Percentiles rank a stretch among this genome's conserved stretches.
phyloP scores from a whole-genome alignment of 2,113 vertebrate genomes.

The Sorex araneus region DNA sequence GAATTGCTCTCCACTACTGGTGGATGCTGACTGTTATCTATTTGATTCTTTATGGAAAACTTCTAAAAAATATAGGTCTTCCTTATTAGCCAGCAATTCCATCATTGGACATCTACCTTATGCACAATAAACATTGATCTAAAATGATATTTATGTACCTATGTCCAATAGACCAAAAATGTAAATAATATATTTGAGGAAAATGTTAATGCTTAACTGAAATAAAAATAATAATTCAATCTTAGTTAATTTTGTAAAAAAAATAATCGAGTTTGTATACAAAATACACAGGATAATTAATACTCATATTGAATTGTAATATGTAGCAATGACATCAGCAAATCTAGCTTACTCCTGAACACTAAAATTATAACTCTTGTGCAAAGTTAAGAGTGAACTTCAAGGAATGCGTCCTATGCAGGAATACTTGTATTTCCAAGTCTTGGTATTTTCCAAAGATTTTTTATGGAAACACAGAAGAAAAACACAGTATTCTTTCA shows the following conservation, averaged over 20 bases:
- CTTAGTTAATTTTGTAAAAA: neutral
- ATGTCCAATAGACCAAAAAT: neutral
- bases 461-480: neutral
- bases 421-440: neutral
- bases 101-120: too few relatives aligned
- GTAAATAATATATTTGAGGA: neutral
- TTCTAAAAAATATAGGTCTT: too few relatives aligned
- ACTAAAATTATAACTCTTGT: neutral
- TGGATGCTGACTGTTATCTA: too few relatives aligned
- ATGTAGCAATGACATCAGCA: neutral
- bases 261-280: neutral
- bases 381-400: neutral
- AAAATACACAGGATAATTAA: too few relatives aligned
- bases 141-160: too few relatives aligned
- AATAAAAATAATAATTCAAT: slow-evolving; percentile 3
- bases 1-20: too few relatives aligned
- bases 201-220: slow-evolving; percentile 20
- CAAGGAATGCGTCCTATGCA: neutral
- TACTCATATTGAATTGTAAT: neutral
- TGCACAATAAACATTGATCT: too few relatives aligned
- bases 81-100: too few relatives aligned
- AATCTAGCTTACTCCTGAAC: neutral
- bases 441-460: neutral
- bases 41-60: too few relatives aligned
- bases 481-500: neutral